phyloP scores from a whole-genome alignment of 2,113 vertebrate species.

The Callithrix jacchus region DNA sequence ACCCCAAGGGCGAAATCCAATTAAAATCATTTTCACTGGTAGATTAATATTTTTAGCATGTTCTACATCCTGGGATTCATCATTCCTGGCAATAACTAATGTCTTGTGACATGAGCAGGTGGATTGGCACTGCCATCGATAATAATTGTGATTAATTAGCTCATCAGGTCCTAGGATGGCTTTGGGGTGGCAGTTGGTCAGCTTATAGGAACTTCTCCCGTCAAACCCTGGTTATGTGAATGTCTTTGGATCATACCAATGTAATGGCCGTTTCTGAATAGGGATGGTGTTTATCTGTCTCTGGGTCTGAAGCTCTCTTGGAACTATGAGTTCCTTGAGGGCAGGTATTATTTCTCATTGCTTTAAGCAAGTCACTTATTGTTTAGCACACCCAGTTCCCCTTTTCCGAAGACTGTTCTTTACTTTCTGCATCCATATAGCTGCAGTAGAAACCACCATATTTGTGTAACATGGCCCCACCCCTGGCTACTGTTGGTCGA shows the following conservation, averaged over 20 bases:
- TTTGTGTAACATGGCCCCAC: fast-evolving
- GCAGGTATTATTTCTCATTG: no score
- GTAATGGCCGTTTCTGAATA: not conserved
- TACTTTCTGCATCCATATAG: fast-evolving
- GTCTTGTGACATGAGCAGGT: conserved; percentile 58
- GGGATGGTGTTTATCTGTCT: not conserved
- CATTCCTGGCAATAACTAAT: conserved; percentile 69
- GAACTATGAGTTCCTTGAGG: not conserved
- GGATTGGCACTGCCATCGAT: conserved; percentile 56
- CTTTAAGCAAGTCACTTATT: not conserved
- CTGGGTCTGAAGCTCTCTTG: not conserved
- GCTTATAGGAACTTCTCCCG: not conserved
- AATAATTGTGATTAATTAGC: conserved; percentile 73
- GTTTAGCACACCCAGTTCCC: fast-evolving
- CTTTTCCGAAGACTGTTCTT: not conserved
- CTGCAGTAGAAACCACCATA: fast-evolving
- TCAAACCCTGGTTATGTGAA: not conserved
- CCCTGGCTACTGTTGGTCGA: not conserved
- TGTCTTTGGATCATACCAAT: not conserved
- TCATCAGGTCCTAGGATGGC: not conserved
- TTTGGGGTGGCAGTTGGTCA: not conserved
- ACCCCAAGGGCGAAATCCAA: conserved; percentile 85
- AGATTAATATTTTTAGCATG: conserved; percentile 85
- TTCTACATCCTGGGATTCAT: conserved; percentile 81
- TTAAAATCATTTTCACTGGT: conserved; percentile 85